Base-by-base conservation (phyloP, 2,888 invertebrate genomes). In the Metacarcinus magister region DNA sequence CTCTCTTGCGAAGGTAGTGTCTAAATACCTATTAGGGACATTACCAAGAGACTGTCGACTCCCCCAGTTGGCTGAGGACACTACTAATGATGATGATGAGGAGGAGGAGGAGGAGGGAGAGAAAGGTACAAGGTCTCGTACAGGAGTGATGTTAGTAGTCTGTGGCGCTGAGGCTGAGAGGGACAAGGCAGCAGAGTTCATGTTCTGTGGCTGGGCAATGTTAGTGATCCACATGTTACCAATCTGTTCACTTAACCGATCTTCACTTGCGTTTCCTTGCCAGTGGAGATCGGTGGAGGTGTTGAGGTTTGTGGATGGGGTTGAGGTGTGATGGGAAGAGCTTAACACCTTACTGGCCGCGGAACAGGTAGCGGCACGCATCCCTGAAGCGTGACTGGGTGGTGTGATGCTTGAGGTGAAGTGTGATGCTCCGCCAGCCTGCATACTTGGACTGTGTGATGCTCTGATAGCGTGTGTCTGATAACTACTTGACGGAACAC, bases 191-290 rank as follows among this genome's bases (percentile, higher is more conserved):
- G 87, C 8, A 87, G 87, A 32, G 87, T 32, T 87, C 87, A 39
- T 87, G 13, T 87, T 39, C 39, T 87, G 39, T 32, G 87, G 87
- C 87, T 87, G 87, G 8, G 39, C 87, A 32, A 87, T 39, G 28
- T 32, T 39, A 16, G 87, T 87, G 32, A 87, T 87, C 87, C 87
- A 87, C 87, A 87, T 87, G 32, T 39, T 32, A 87, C 87, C 87
- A 87, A 87, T 87, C n/a, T 87, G 87, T 87, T 32, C 87, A 39
- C 87, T 87, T 87, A 87, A 3, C 28, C 75, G n/a, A 32, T 82
- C 75, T 19, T 87, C 87, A 87, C 13, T 87, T 7, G 39, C 16
- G 87, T 39, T 87, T 32, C 16, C 87, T 87, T 87, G 87, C 39
- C 87, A 16, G 3, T 87, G 87, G 13, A 87, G 39, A 16, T 87